Percentiles rank a stretch among this genome's conserved stretches.
Evolutionary conservation across 2,113 vertebrate species (phyloP).

Genomic region (Hippocampus abdominalis): DNA sequence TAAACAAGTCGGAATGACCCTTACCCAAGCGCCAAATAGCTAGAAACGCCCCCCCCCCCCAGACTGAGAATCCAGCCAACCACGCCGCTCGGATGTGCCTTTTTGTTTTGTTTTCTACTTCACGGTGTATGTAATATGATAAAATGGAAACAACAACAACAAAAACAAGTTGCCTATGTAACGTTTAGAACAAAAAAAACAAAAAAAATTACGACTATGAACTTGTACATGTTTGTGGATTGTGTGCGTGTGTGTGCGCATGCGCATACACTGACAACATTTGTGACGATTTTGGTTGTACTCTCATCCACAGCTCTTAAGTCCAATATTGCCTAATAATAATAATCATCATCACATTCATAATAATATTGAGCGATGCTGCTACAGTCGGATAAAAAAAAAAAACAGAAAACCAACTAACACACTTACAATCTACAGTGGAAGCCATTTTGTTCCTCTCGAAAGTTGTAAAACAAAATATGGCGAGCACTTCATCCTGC

Average conservation of each 20-base stretch:
- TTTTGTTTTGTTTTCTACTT: slow-evolving; percentile 79
- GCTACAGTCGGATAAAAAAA: slow-evolving; percentile 60
- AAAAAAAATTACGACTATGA: slow-evolving; percentile 73
- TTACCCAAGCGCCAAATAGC: background rate
- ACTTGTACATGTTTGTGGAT: slow-evolving; percentile 89
- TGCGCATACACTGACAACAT: slow-evolving; percentile 81
- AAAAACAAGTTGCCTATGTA: slow-evolving; percentile 78
- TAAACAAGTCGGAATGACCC: slow-evolving; percentile 30
- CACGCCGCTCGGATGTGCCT: slow-evolving; percentile 89
- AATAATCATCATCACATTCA: background rate
- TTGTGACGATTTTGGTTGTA: slow-evolving; percentile 77
- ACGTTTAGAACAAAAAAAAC: slow-evolving; percentile 85
- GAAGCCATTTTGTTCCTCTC: slow-evolving; percentile 44
- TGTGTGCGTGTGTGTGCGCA: slow-evolving; percentile 73
- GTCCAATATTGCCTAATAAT: slow-evolving; percentile 65
- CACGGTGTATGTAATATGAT: slow-evolving; percentile 72
- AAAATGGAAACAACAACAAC: slow-evolving; percentile 41
- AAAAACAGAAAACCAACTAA: slow-evolving; percentile 50
- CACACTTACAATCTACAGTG: slow-evolving; percentile 75
- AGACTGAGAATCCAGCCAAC: slow-evolving; percentile 70
- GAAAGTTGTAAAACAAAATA: background rate
- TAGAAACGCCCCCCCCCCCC: background rate
- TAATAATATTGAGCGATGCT: slow-evolving; percentile 46
- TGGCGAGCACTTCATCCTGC: background rate
- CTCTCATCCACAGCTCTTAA: slow-evolving; percentile 67